Conservation (phyloP, 2,888 invertebrate genomes). For the Julus scanicus region DNA sequence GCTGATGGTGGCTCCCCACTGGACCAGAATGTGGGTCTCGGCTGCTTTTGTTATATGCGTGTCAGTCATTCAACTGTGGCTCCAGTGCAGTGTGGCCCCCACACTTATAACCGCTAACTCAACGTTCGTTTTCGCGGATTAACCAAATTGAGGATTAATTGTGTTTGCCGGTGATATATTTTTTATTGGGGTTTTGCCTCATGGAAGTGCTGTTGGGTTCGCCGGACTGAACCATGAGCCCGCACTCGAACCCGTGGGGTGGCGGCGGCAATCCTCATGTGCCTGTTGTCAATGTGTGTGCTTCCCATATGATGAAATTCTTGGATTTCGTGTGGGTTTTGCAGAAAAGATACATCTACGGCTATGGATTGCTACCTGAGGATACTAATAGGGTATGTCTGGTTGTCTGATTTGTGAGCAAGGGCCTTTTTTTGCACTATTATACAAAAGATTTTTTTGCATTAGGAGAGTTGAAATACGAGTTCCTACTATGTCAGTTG, state of each 20-base stretch:
- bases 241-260: conserved; percentile 40
- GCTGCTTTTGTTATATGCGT: conserved; percentile 38
- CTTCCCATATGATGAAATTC: conserved; percentile 55
- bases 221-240: conserved; percentile 6
- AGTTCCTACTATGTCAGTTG: too few species aligned
- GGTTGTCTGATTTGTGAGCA: background rate
- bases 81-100: conserved; percentile 33
- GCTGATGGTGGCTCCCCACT: background rate
- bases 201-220: background rate
- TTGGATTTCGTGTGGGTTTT: conserved; percentile 57
- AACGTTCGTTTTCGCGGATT: background rate
- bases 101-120: background rate
- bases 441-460: too few species aligned
- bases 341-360: conserved; percentile 57
- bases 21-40: conserved; percentile 27
- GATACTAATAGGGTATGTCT: conserved; percentile 41
- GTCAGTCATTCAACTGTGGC: conserved; percentile 42
- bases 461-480: too few species aligned
- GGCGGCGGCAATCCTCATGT: background rate
- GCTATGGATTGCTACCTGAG: conserved; percentile 56
- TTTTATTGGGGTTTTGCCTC: background rate
- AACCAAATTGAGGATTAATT: background rate
- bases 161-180: background rate
- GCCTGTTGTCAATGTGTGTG: conserved; percentile 49
- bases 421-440: too few species aligned